A percentile compares a stretch with the other conserved stretches of the same genome.
Evolutionary conservation across 2,888 invertebrate genomes (phyloP).

Genomic region (Abrostola triplasia): DNA sequence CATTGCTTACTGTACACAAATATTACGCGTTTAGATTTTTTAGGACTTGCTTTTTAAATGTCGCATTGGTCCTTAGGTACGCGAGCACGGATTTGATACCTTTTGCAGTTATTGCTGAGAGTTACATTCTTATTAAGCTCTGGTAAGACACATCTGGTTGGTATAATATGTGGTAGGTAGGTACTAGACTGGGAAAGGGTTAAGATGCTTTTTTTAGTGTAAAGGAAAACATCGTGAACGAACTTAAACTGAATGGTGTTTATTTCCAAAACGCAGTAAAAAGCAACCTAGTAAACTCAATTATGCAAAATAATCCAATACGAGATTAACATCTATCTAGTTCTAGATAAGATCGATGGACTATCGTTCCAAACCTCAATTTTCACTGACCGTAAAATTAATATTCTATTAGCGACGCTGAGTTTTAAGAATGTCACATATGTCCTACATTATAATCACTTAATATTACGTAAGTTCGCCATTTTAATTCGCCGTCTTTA

Average conservation of each 20-base stretch:
- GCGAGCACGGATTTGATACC: too few relatives aligned
- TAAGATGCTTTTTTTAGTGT: too few relatives aligned
- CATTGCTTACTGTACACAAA: constrained; percentile 34
- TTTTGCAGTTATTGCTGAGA: too few relatives aligned
- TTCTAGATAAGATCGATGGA: background rate
- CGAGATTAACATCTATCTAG: background rate
- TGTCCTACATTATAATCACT: constrained; percentile 57
- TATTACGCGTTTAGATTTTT: constrained; percentile 22
- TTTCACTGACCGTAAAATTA: constrained; percentile 39
- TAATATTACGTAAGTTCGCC: constrained; percentile 59
- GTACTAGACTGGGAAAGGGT: too few relatives aligned
- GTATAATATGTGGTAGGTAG: too few relatives aligned
- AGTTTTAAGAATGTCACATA: constrained; percentile 42
- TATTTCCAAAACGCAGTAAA: too few relatives aligned
- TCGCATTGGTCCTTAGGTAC: too few relatives aligned
- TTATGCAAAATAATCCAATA: background rate
- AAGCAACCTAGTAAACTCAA: background rate
- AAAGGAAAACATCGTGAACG: too few relatives aligned
- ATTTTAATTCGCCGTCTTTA: constrained; percentile 41
- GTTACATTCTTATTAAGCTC: too few relatives aligned
- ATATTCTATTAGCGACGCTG: constrained; percentile 31
- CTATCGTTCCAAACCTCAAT: background rate
- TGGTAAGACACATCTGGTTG: too few relatives aligned
- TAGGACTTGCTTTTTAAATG: background rate
- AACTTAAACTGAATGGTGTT: too few relatives aligned